Percentiles rank a stretch among this genome's conserved stretches.
Evolutionary conservation across 2,797 vertebrate genomes (phyloP).

Genomic region (Anguilla megastoma): DNA sequence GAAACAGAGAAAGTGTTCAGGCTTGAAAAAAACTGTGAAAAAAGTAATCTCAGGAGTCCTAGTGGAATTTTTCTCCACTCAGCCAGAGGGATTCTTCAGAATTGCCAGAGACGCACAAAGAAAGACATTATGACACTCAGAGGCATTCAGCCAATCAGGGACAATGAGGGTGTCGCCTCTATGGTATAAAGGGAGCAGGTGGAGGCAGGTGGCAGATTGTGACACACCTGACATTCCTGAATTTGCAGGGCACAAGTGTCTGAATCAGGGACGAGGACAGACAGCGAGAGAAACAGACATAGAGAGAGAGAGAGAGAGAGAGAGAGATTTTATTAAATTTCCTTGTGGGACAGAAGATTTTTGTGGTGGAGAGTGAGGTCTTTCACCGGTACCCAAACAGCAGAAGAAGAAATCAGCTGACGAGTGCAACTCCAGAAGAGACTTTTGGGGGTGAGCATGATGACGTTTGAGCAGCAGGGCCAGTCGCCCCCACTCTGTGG

Average conservation of each 20-base stretch:
- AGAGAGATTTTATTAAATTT: background rate
- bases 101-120: conserved; percentile 39
- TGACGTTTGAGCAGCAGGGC: conserved; percentile 74
- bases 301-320: background rate
- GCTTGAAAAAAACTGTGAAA: background rate
- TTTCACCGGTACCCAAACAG: background rate
- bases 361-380: background rate
- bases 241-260: conserved; percentile 38
- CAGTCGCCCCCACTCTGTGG: conserved; percentile 73
- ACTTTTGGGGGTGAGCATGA: conserved; percentile 68
- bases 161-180: conserved; percentile 47
- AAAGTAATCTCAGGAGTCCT: background rate
- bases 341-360: background rate
- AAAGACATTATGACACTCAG: conserved; percentile 44
- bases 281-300: background rate
- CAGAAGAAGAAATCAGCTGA: conserved; percentile 5
- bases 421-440: background rate
- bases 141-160: conserved; percentile 48
- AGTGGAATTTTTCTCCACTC: conserved; percentile 28
- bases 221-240: conserved; percentile 49
- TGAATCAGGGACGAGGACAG: background rate
- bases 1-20: background rate
- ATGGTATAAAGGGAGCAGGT: conserved; percentile 57
- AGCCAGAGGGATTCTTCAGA: conserved; percentile 41
- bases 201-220: conserved; percentile 48